phyloP scores from a whole-genome alignment of 1,140 invertebrate species.

The Drosophila eugracilis region DNA sequence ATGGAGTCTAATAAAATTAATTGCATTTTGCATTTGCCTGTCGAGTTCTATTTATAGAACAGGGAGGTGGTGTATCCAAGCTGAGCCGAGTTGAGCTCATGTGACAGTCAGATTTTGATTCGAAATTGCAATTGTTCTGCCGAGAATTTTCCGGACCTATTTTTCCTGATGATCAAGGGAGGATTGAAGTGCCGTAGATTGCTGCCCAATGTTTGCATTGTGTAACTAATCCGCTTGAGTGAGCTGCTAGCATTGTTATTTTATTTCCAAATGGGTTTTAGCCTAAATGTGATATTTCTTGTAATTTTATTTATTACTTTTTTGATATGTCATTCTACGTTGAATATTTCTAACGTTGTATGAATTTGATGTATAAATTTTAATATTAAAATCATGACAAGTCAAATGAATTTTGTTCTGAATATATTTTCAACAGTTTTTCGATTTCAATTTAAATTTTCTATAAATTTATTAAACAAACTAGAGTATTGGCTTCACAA shows the following conservation, averaged over 20 bases:
- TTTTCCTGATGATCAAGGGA: neutral
- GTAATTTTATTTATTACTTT: neutral
- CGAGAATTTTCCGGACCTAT: conserved; percentile 1
- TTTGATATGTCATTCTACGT: neutral
- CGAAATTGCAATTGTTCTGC: conserved; percentile 30
- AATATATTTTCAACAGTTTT: too few species aligned
- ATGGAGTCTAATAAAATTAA: conserved; percentile 66
- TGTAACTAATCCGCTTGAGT: conserved; percentile 37
- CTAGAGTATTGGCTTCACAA: neutral
- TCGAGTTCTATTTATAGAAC: conserved; percentile 32
- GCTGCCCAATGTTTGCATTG: conserved; percentile 24
- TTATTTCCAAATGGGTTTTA: conserved; percentile 10
- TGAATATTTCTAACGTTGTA: neutral
- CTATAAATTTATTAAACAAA: neutral
- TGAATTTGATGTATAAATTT: neutral
- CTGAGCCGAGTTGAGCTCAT: conserved; percentile 36
- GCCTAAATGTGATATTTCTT: neutral
- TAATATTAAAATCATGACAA: too few species aligned
- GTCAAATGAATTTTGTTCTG: too few species aligned
- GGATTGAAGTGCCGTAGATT: neutral
- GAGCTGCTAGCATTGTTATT: conserved; percentile 5
- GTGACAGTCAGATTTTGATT: conserved; percentile 40
- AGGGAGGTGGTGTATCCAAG: neutral
- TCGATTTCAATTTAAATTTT: neutral
- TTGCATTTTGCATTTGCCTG: conserved; percentile 59